A percentile compares a stretch with the other conserved stretches of the same genome.
These are phyloP conservation scores for Caenorhabditis imperialis DNA, from an alignment of 2,888 invertebrate genomes.

Conservation along the genomic window DNA sequence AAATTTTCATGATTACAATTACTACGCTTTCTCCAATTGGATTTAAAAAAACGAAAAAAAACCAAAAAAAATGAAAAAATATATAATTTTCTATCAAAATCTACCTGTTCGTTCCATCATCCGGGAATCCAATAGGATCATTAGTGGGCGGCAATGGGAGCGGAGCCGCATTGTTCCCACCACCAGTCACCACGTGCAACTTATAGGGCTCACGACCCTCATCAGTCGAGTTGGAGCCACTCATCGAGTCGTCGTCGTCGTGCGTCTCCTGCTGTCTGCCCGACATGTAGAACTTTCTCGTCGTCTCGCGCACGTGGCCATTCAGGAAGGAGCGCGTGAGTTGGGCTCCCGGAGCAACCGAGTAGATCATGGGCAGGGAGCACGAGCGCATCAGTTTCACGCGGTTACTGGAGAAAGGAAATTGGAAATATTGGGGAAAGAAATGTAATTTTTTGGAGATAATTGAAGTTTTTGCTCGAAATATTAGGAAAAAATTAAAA, in stretches of 20 bases:
- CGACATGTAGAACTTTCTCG: slow-evolving; percentile 27
- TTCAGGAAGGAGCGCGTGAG: slow-evolving; percentile 33
- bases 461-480: not conserved
- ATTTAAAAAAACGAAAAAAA: too few species aligned
- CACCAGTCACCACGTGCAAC: slow-evolving; percentile 1
- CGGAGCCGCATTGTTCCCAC: not conserved
- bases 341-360: slow-evolving; percentile 14
- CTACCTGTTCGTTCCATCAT: slow-evolving; percentile 7
- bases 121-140: slow-evolving; percentile 24
- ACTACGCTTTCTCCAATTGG: too few species aligned
- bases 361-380: slow-evolving; percentile 51
- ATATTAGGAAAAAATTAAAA: too few species aligned
- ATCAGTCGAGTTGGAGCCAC: slow-evolving; percentile 8
- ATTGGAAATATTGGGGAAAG: not conserved
- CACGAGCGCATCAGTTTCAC: slow-evolving; percentile 23
- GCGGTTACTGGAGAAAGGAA: slow-evolving; percentile 41
- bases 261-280: slow-evolving; percentile 4
- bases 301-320: slow-evolving; percentile 8
- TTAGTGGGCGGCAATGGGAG: slow-evolving; percentile 18
- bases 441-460: not conserved
- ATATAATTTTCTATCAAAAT: too few species aligned
- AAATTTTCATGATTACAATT: too few species aligned
- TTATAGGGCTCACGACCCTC: slow-evolving; percentile 24
- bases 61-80: too few species aligned
- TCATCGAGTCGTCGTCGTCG: slow-evolving; percentile 41